Conservation (phyloP, 53 echinoderm and acorn worm genomes). For the Henricia sp. region DNA sequence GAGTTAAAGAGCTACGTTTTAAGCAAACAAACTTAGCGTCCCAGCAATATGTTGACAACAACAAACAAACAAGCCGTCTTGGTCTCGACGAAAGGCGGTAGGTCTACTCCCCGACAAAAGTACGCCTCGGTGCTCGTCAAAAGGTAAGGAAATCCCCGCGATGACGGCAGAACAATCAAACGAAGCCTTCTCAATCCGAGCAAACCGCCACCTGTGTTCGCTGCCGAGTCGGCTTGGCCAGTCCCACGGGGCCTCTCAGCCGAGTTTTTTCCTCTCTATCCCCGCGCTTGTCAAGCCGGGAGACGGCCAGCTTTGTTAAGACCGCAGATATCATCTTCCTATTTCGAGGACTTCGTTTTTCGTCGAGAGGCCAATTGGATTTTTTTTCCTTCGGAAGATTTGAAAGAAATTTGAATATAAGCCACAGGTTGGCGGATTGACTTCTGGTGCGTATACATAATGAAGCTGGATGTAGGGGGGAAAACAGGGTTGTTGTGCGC, state of each 20-base stretch:
- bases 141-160: slow-evolving; percentile 37
- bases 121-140: slow-evolving; percentile 2
- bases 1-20: too few relatives aligned
- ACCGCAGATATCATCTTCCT: slow-evolving; percentile 47
- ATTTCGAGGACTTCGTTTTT: slow-evolving; percentile 55
- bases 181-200: slow-evolving; percentile 9
- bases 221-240: slow-evolving; percentile 19
- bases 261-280: neutral
- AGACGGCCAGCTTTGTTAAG: slow-evolving; percentile 40
- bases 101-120: neutral
- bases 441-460: too few relatives aligned
- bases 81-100: neutral
- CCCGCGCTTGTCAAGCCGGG: neutral
- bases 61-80: slow-evolving; percentile 22
- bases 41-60: too few relatives aligned
- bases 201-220: slow-evolving; percentile 40
- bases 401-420: slow-evolving; percentile 19
- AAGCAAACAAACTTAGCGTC: too few relatives aligned
- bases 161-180: slow-evolving; percentile 24
- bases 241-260: slow-evolving; percentile 28
- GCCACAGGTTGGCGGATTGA: too few relatives aligned
- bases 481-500: too few relatives aligned
- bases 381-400: slow-evolving; percentile 11
- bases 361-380: slow-evolving; percentile 2
- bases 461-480: too few relatives aligned